A percentile compares a stretch with the other conserved stretches of the same genome.
These are phyloP conservation scores for Stylophora pistillata DNA, from an alignment of 64 coral and sea anemone genomes.

Conservation along the genomic window DNA sequence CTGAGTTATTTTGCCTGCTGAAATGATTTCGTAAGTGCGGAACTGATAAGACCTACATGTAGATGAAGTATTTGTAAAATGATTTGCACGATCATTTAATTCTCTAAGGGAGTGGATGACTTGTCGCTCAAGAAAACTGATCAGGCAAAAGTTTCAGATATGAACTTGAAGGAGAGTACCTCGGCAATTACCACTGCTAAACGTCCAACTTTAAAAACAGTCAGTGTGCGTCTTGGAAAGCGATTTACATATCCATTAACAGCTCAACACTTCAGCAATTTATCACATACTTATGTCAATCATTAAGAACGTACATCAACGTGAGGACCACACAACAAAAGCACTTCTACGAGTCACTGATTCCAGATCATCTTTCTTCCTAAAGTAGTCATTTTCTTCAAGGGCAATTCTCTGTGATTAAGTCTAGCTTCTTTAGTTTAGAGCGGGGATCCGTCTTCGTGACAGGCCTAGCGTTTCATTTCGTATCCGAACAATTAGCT, in stretches of 20 bases:
- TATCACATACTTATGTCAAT: constrained; percentile 52
- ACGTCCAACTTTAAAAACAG: background rate
- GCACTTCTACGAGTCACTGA: background rate
- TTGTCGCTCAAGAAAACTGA: background rate
- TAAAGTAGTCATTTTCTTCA: background rate
- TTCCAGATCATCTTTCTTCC: background rate
- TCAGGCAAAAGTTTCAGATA: background rate
- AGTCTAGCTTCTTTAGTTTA: background rate
- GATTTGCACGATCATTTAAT: background rate
- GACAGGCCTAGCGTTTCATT: background rate
- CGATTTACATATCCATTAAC: constrained; percentile 40
- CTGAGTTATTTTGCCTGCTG: background rate
- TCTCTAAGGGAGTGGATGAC: background rate
- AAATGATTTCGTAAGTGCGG: constrained; percentile 8
- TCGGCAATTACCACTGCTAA: background rate
- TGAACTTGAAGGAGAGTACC: background rate
- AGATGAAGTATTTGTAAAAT: constrained; percentile 17
- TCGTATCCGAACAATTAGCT: background rate
- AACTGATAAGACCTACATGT: background rate
- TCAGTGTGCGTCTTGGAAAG: background rate
- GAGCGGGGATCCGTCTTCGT: background rate
- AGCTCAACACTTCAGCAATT: constrained; percentile 43
- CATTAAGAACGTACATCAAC: background rate
- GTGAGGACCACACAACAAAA: constrained; percentile 46
- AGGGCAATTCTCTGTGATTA: background rate